A percentile compares a stretch with the other conserved stretches of the same genome.
Conservation (phyloP, 2,888 invertebrate genomes). For the Serripes groenlandicus region DNA sequence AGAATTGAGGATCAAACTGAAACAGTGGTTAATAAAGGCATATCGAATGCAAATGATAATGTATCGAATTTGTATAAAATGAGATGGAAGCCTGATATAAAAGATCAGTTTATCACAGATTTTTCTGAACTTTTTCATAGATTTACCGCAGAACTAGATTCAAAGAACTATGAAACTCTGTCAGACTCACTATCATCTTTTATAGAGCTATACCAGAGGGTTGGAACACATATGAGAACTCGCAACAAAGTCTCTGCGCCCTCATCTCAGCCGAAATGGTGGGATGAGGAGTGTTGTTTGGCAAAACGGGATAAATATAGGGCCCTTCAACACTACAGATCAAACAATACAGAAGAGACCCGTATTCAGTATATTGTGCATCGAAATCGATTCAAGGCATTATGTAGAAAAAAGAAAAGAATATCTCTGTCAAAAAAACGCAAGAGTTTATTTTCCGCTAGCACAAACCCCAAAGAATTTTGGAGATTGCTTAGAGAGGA, state of each 20-base stretch:
- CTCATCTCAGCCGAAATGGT: background rate
- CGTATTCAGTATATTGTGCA: background rate
- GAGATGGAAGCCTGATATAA: background rate
- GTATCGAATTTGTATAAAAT: background rate
- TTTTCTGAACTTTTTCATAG: background rate
- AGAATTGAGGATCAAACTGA: background rate
- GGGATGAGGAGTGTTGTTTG: background rate
- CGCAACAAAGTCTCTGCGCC: background rate
- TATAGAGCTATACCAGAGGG: background rate
- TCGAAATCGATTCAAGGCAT: background rate
- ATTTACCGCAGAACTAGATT: background rate
- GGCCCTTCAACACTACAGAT: background rate
- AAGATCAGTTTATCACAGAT: background rate
- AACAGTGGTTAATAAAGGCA: background rate
- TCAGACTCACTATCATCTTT: background rate
- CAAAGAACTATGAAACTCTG: background rate
- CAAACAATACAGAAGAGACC: background rate
- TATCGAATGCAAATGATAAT: background rate
- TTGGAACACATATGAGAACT: background rate
- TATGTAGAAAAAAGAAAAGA: constrained; percentile 1
- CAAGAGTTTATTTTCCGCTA: background rate
- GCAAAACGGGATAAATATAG: background rate
- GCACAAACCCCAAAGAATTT: background rate
- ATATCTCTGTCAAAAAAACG: background rate
- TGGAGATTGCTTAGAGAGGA: background rate